Evolutionary conservation across 2,113 vertebrate genomes (phyloP).

Genomic region (Lepidothrix coronata): DNA sequence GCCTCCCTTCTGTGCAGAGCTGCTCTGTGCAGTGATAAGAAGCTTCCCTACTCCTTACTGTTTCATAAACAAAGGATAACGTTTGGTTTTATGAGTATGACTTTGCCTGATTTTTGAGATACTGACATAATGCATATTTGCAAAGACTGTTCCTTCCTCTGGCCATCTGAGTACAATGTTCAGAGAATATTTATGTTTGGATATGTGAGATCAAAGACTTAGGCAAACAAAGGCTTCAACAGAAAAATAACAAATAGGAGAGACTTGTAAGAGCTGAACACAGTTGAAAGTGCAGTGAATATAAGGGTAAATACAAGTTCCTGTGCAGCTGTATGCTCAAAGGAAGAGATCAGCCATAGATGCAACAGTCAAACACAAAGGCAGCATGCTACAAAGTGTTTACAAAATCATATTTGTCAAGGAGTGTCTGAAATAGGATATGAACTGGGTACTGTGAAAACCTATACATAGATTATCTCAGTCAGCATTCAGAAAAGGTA

Average conservation of each 20-base stretch:
- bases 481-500: neutral
- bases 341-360: neutral
- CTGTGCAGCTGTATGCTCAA: neutral
- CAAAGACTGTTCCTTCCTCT: slow-evolving; percentile 34
- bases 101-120: slow-evolving; percentile 36
- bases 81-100: neutral
- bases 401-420: neutral
- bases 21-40: neutral
- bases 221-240: neutral
- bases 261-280: neutral
- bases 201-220: slow-evolving; percentile 9
- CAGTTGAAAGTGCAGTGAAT: neutral
- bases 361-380: neutral
- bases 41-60: neutral
- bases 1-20: neutral
- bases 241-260: slow-evolving; percentile 40
- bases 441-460: neutral
- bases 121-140: slow-evolving; percentile 22
- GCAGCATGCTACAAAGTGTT: neutral
- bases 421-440: neutral
- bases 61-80: slow-evolving; percentile 25
- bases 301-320: neutral
- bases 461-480: neutral
- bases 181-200: slow-evolving; percentile 12
- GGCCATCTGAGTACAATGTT: neutral